Percentiles rank a stretch among this genome's conserved stretches.
These are phyloP conservation scores for Catostomus latipinnis DNA, from an alignment of 2,797 vertebrate species.

Conservation along the genomic window DNA sequence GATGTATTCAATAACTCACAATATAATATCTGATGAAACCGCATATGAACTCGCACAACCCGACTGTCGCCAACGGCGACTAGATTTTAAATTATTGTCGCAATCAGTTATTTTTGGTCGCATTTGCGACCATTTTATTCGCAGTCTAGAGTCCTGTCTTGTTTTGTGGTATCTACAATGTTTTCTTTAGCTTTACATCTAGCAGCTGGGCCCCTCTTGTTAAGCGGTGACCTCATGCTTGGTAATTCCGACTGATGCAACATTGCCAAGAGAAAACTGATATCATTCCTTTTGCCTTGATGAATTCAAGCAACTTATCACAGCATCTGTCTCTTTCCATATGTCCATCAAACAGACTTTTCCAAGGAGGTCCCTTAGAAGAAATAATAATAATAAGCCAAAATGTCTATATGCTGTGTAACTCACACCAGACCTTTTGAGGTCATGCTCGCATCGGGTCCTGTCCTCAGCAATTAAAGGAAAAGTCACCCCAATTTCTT, in stretches of 20 bases:
- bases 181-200: conserved; percentile 36
- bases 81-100: too few species aligned
- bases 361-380: conserved; percentile 5
- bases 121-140: too few species aligned
- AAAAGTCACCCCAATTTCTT: background rate
- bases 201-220: conserved; percentile 49
- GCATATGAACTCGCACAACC: too few species aligned
- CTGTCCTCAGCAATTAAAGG: background rate
- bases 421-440: conserved; percentile 9
- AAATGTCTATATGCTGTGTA: conserved; percentile 1
- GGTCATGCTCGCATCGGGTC: background rate
- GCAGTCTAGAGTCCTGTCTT: background rate
- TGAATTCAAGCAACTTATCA: conserved; percentile 41
- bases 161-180: conserved; percentile 14
- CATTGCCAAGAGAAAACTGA: conserved; percentile 58
- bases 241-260: conserved; percentile 54
- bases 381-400: conserved; percentile 6
- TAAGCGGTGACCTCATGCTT: conserved; percentile 66
- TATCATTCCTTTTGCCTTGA: conserved; percentile 51
- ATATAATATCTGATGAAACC: too few species aligned
- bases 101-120: too few species aligned
- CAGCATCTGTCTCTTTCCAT: conserved; percentile 30
- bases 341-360: conserved; percentile 22
- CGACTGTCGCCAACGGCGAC: too few species aligned
- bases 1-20: too few species aligned